Conservation (phyloP, 2,797 vertebrate genomes). For the Typhlichthys eigenmanni region DNA sequence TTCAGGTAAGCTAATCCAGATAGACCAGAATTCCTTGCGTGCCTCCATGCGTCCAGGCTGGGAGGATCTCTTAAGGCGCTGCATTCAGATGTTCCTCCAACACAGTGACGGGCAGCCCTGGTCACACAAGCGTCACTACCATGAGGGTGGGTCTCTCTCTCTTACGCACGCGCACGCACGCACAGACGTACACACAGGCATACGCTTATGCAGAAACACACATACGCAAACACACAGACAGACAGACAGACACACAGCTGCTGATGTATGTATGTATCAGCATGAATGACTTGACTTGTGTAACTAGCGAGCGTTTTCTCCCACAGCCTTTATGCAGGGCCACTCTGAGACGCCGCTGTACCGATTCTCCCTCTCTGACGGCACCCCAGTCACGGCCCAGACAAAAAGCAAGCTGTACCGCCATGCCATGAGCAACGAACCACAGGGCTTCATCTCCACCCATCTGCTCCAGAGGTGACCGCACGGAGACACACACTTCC, state of each 20-base stretch:
- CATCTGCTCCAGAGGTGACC: slow-evolving; percentile 91
- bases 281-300: not conserved
- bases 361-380: slow-evolving; percentile 93
- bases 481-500: slow-evolving; percentile 1
- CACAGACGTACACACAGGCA: not conserved
- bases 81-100: slow-evolving; percentile 95
- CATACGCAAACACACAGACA: not conserved
- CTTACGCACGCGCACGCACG: not conserved
- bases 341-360: slow-evolving; percentile 93
- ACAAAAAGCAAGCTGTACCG: slow-evolving; percentile 94
- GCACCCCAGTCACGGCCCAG: slow-evolving; percentile 92
- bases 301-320: not conserved
- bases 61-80: slow-evolving; percentile 92
- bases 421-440: slow-evolving; percentile 90
- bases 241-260: not conserved
- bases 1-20: slow-evolving; percentile 94
- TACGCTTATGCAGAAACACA: too few species aligned
- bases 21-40: slow-evolving; percentile 90
- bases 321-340: slow-evolving; percentile 87
- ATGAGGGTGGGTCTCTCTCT: slow-evolving; percentile 81
- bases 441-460: slow-evolving; percentile 92
- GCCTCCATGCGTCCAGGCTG: slow-evolving; percentile 96
- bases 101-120: slow-evolving; percentile 92
- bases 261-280: slow-evolving; percentile 32
- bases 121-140: slow-evolving; percentile 95